Base-by-base conservation (phyloP, 1,140 invertebrate genomes). In the Elysia chlorotica region DNA sequence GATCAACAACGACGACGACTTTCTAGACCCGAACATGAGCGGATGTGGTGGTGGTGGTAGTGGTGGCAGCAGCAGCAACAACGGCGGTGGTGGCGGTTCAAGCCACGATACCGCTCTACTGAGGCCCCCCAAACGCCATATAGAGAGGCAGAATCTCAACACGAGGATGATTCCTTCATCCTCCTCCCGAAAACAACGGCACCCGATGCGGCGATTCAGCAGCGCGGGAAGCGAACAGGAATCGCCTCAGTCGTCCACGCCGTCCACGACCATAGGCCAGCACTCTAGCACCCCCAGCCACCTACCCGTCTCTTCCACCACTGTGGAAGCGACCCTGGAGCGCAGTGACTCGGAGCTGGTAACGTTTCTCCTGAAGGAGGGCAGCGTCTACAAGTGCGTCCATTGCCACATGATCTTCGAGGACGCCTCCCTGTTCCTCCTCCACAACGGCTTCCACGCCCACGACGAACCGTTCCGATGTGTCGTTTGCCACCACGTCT, bases 391-490 rank as follows among this genome's bases (percentile, higher is more conserved):
- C 75, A 80, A 83, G 36, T 85, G 83, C 62, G 80, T 83, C 53
- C 83, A 85, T 65, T 85, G 83, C 66, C 81, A 81, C 74, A 84
- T 85, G 66, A 80, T 85, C 14, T 85, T 84, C 71, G 82, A 85
- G 48, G 83, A 85, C 67, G 83, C 82, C 69, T 82, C 83, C 0
- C 72, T 83, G 1, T 85, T 84, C 69, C 74, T 85, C 37, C 76
- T 85, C 2, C 83, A 85, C 75, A 85, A 85, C 59, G 82, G 83
- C 31, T 85, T 85, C 71, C 83, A 85, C 74, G 79, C 83, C 5
- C 81, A 83, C 38, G 81, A 84, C 71, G 77, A 85, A 37, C 83
- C 83, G 14, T 85, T 85, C 63, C 79, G 80, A 37, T 85, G 82
- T 74, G 82, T 81, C n/a, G 83, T 85, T 54, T 85, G 83, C 73